Conservation (phyloP, 2,113 vertebrate species). For the Zosterops lateralis region DNA sequence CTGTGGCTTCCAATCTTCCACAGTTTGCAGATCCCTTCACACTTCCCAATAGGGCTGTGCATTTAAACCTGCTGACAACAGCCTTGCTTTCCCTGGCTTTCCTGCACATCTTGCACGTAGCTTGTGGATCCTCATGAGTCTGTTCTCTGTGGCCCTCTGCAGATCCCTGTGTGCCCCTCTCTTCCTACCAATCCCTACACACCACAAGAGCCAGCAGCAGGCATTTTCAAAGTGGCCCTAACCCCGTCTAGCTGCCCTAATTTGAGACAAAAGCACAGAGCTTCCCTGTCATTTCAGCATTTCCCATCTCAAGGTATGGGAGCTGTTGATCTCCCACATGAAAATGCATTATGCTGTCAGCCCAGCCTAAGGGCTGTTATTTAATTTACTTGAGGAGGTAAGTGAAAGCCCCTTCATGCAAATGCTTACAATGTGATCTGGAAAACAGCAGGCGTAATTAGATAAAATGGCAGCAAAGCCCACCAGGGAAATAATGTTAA, state of each 20-base stretch:
- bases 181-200: background rate
- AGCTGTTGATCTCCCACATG: constrained; percentile 64
- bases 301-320: constrained; percentile 48
- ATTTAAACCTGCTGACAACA: constrained; percentile 36
- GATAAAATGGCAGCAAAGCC: constrained; percentile 67
- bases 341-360: constrained; percentile 61
- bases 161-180: background rate
- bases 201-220: background rate
- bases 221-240: background rate
- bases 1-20: constrained; percentile 20
- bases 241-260: background rate
- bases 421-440: constrained; percentile 66
- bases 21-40: constrained; percentile 15
- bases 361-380: constrained; percentile 66
- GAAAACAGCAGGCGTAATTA: constrained; percentile 68
- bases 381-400: constrained; percentile 70
- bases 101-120: constrained; percentile 25
- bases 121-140: background rate
- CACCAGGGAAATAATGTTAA: constrained; percentile 59
- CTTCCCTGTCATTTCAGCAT: constrained; percentile 17
- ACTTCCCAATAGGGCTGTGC: background rate
- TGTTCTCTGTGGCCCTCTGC: background rate
- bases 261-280: background rate
- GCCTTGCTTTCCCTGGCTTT: background rate
- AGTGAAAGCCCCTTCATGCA: constrained; percentile 68